Base-by-base conservation (phyloP, 2,797 vertebrate genomes). In the Simalia tracyae region DNA sequence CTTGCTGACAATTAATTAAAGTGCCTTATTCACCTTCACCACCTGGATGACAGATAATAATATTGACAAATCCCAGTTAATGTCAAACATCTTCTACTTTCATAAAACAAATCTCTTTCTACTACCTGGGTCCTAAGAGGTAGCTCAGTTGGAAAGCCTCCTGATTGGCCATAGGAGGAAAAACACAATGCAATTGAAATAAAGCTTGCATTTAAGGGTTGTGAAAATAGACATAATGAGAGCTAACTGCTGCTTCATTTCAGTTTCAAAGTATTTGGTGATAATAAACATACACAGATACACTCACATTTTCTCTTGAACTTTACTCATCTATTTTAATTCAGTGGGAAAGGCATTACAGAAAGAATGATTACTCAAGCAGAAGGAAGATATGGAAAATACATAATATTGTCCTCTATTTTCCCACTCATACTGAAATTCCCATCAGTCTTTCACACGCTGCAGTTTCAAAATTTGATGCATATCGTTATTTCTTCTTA, bases 281-380 rank as follows among this genome's bases (percentile, higher is more conserved):
- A 26, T 61, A 6, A 14, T 54, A 54, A 22, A 31, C 24, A 28
- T n/a, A 24, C 15, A 87, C 17, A 9, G n/a, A 56, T 61, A n/a
- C 60, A 87, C 2, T 50, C 17, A n/a, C 6, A 50, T 28, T 50
- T 86, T 89, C 36, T 36, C 36, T 26, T 86, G 12, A n/a, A 36
- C 88, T 68, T 86, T 72, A 86, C 31, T 72, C 50, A 92, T 50
- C 50, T n/a, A 14, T 66, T 86, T 89, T 66, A 89, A 85, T 68
- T 28, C 9, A 89, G 28, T n/a, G 61, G n/a, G 50, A 86, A 85
- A 64, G 22, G 24, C 50, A 64, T 60, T 66, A 88, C 15, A 31
- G 54, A 8, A n/a, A 85, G 64, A 86, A 31, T 50, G 81, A 56
- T 81, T 54, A 46, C 22, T 90, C 46, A 19, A 24, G 17, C 31